These are phyloP conservation scores for Cyrtorhinus lividipennis DNA, from an alignment of 1,140 invertebrate species.

Conservation along the genomic window DNA sequence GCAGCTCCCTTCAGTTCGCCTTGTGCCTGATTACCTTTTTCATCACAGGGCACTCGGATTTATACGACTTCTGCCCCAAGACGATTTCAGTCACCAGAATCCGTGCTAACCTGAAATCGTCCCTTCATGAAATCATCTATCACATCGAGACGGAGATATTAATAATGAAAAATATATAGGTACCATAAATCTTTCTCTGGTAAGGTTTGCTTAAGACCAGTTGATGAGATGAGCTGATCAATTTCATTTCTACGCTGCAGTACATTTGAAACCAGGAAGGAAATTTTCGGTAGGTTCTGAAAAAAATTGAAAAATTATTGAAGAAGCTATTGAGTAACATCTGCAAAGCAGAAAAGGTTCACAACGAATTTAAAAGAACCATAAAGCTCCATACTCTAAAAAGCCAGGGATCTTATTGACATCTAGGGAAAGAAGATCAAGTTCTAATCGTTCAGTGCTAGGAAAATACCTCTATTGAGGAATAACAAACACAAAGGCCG, in stretches of 20 bases:
- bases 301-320: not conserved
- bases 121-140: no score
- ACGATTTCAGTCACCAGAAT: slow-evolving; percentile 6
- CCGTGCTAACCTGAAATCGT: slow-evolving; percentile 4
- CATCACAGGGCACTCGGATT: not conserved
- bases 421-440: no score
- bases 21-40: not conserved
- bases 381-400: no score
- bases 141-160: no score
- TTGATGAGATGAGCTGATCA: not conserved
- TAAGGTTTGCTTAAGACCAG: not conserved
- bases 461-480: no score
- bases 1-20: not conserved
- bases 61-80: not conserved
- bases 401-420: no score
- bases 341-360: no score
- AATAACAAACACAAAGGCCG: no score
- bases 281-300: not conserved
- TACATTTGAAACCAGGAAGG: not conserved
- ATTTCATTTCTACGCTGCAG: not conserved
- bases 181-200: not conserved
- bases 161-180: no score
- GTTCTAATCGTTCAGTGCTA: no score
- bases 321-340: no score
- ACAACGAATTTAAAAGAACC: no score